Evolutionary conservation across 2,113 vertebrate species (phyloP), one percentile per base, ranked within the genome.

Genomic region (Actenoides lindsayi): DNA sequence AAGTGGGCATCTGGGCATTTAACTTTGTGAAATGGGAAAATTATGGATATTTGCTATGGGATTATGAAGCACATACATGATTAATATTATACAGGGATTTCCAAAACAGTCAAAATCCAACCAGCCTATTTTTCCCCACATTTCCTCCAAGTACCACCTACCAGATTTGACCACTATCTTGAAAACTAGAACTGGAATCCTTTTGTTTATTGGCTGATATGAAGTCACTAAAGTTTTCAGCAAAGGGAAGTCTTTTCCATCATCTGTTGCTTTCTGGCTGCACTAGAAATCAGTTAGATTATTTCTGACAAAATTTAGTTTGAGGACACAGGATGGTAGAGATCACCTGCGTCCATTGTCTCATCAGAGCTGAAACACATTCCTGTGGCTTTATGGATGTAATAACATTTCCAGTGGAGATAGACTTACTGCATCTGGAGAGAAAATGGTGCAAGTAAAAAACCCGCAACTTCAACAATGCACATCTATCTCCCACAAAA

Each of bases 21-120:
- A 90, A 81, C 79, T 94, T 86, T 81, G 53, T 78, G 81, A 91
- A 95, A 70, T 69, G 59, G 68, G 67, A 75, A 88, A 96, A 71
- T 93, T 67, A 84, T 42, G 25, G 33, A 69, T 96, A 68, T 87
- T 89, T 95, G 82, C 56, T 73, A 17, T 56, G 37, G 57, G 37
- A 90, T 96, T 90, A 87, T 60, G 57, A 77, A 94, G 41, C 21
- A 50, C 21, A 7, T n/a, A 78, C 18, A 44, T 57, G 24, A 65
- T 44, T 11, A 82, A 62, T 78, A 76, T 65, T 79, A 71, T 16
- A 85, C 31, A 62, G 21, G 19, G 39, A 64, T 89, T 93, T 82
- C 25, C 37, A 82, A 93, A 82, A 20, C 15, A 53, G 13, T 41
- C 17, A 54, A 93, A 74, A 23, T 9, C 12, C n/a, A 89, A 69